Evolutionary conservation across 2,113 vertebrate genomes (phyloP), one percentile per base, ranked within the genome.

Genomic region (Menidia beryllina): DNA sequence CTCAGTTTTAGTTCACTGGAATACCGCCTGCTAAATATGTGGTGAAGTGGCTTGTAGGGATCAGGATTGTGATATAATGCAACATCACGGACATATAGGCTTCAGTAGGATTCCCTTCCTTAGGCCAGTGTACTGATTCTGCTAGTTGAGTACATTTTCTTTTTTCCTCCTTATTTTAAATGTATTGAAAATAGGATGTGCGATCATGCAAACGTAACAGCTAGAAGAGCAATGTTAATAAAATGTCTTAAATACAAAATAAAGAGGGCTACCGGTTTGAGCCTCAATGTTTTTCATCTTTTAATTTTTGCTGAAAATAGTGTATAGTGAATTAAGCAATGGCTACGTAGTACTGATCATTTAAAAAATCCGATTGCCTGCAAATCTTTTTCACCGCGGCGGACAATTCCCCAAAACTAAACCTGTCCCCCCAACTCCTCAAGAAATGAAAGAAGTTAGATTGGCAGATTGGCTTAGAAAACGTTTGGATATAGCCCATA

Each of bases 391-490:
- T 43, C 19, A 17, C 26, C 17, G 24, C 17, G 7, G 23, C 55
- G 54, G 51, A 39, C 24, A 24, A 25, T 36, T 11, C 64, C 23
- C 8, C 17, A 6, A 21, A 30, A 26, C 5, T 20, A 41, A 48
- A 51, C 3, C n/a, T 21, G 0, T 47, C 10, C 64, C 20, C 25
- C 14, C 10, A n/a, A n/a, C 20, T 5, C 30, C 30, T 10, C 2
- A 34, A 34, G 11, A n/a, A 58, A 17, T 39, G 30, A 11, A 25
- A 5, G 14, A 47, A 21, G 12, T 4, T 12, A 21, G 19, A 15
- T 43, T 26, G 39, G 38, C 21, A 43, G 56, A 38, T 60, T 48
- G 11, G 17, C 48, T 77, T 23, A 55, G 2, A 73, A 54, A 60
- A 50, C 41, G 8, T 26, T 26, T 19, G 48, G 43, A 61, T 21